phyloP scores from a whole-genome alignment of 2,797 vertebrate species.

The Petrocephalus sullivani region DNA sequence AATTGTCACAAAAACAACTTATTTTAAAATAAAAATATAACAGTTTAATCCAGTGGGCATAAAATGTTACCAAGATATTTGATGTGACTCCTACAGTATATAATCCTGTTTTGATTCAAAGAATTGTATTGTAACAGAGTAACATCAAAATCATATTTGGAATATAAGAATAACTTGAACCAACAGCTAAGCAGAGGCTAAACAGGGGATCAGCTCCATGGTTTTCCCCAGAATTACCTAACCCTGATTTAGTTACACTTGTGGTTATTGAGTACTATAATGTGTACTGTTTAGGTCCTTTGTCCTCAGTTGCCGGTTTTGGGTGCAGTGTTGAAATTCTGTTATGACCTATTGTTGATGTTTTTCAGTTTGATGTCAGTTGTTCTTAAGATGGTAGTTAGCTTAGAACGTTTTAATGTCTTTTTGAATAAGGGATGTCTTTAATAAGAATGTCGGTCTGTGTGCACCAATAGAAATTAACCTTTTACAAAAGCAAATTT shows the following conservation, averaged over 20 bases:
- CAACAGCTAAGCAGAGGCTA: background rate
- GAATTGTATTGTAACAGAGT: background rate
- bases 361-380: background rate
- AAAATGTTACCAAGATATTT: background rate
- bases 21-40: background rate
- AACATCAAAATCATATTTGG: background rate
- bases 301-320: background rate
- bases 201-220: background rate
- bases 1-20: background rate
- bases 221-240: background rate
- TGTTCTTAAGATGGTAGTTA: background rate
- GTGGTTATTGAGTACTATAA: background rate
- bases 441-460: background rate
- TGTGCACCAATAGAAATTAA: background rate
- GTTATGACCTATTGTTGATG: background rate
- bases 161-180: background rate
- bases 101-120: background rate
- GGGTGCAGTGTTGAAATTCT: background rate
- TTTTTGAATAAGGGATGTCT: background rate
- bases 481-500: background rate
- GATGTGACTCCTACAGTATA: background rate
- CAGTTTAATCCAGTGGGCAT: background rate
- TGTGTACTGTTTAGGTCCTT: background rate
- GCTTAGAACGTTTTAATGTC: background rate
- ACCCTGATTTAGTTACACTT: background rate